A percentile compares a stretch with the other conserved stretches of the same genome.
Conservation (phyloP, 2,888 invertebrate species). For the Tinea semifulvella region DNA sequence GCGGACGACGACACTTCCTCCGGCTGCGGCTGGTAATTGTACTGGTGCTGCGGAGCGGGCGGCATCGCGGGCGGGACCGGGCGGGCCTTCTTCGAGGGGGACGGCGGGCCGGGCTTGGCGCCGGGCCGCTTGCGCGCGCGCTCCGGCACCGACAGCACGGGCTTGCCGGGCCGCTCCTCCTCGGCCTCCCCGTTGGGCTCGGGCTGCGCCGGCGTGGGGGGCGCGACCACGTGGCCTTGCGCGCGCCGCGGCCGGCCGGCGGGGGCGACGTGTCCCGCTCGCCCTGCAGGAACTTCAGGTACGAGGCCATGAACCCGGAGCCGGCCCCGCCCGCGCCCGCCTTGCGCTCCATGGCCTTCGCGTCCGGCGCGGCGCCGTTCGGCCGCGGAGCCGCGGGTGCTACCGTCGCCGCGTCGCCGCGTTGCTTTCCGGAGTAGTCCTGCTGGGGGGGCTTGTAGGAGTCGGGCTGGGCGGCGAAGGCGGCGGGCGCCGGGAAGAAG, state of each 20-base stretch:
- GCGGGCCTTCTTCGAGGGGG: conserved; percentile 26
- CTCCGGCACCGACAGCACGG: conserved; percentile 62
- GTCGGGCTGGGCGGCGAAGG: conserved; percentile 67
- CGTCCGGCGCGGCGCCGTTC: conserved; percentile 59
- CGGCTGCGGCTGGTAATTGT: conserved; percentile 66
- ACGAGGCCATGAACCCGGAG: conserved; percentile 87
- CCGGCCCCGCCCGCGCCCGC: conserved; percentile 69
- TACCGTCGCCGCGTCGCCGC: conserved; percentile 59
- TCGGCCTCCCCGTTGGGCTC: conserved; percentile 65
- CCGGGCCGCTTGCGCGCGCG: conserved; percentile 42
- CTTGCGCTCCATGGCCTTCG: conserved; percentile 69
- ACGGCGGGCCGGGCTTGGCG: conserved; percentile 46
- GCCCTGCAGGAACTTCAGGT: conserved; percentile 84
- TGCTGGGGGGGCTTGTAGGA: conserved; percentile 62
- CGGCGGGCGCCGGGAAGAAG: conserved; percentile 72
- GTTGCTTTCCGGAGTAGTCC: conserved; percentile 68
- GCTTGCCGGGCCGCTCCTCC: conserved; percentile 56
- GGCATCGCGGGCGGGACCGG: conserved; percentile 42
- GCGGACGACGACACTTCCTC: conserved; percentile 70
- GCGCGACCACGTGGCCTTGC: conserved; percentile 74
- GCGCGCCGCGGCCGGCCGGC: conserved; percentile 72
- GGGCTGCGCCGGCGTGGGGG: too few species aligned
- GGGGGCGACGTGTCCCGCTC: conserved; percentile 85
- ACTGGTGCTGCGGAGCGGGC: conserved; percentile 60
- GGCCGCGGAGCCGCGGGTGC: conserved; percentile 61